Conservation (phyloP, 2,888 invertebrate genomes). For the Pyrgus malvae region DNA sequence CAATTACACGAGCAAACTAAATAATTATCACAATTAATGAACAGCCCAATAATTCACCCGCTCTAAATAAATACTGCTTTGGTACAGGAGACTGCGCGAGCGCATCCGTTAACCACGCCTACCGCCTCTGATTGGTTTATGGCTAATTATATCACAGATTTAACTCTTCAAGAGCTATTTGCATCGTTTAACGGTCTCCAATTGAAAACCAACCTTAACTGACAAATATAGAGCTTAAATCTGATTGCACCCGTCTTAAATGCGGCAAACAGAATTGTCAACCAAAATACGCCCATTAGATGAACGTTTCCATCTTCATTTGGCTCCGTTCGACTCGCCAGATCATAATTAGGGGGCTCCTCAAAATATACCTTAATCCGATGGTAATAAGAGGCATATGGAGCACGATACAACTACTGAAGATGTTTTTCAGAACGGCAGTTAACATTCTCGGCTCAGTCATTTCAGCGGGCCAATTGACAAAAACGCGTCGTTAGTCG, state of each 20-base stretch:
- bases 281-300: constrained; percentile 77
- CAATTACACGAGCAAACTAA: constrained; percentile 76
- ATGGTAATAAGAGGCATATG: constrained; percentile 4
- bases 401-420: constrained; percentile 37
- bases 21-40: constrained; percentile 81
- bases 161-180: constrained; percentile 68
- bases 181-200: constrained; percentile 63
- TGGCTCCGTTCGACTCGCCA: constrained; percentile 52
- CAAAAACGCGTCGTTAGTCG: constrained; percentile 75
- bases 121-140: constrained; percentile 63
- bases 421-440: constrained; percentile 67
- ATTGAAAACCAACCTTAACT: constrained; percentile 26
- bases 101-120: constrained; percentile 62
- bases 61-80: constrained; percentile 65
- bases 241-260: constrained; percentile 36
- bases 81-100: constrained; percentile 52
- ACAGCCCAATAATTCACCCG: constrained; percentile 63
- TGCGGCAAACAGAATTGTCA: constrained; percentile 67
- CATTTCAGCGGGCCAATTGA: constrained; percentile 73
- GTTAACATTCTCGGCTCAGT: constrained; percentile 68
- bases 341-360: constrained; percentile 27
- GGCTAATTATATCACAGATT: constrained; percentile 72
- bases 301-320: constrained; percentile 75
- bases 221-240: constrained; percentile 36
- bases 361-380: constrained; percentile 13